Evolutionary conservation across 2,888 invertebrate species (phyloP), one percentile per base, ranked within the genome.

Genomic region (Agonopterix subpropinquella): DNA sequence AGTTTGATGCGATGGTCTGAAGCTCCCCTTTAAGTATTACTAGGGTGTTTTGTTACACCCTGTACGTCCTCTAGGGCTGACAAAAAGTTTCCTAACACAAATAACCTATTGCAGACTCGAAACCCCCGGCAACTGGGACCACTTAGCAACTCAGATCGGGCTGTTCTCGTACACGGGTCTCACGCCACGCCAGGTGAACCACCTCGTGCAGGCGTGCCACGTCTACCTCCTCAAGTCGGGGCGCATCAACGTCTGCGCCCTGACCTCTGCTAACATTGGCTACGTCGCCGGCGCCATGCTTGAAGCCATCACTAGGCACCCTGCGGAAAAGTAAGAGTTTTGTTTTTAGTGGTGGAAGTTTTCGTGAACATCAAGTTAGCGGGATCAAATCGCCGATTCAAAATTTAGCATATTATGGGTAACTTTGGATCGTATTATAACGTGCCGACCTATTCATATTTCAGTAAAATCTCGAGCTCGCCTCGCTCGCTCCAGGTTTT

Each of bases 141-240:
- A 99, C 81, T 96, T 99, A 59, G 95, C 95, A 8, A 90, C 93
- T 42, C 98, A 98, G 86, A 98, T 98, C 77, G 99, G 99, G 59
- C 97, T 99, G 95, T 99, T 99, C 89, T 98, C 98, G 1, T 99
- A 96, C 88, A 99, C 99, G 9, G 99, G 99, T 1, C 91, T 99
- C 2, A 94, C 91, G 89, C 94, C 89, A 56, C 84, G 84, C 8
- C 98, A 99, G 89, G 93, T 94, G 0, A 92, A 93, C 55, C 89
- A 93, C 63, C 90, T 99, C 63, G 90, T 94, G 83, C 90, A 93
- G 56, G 92, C 96, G 60, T 93, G 93, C 76, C 98, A 98, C 79
- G 92, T 99, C 56, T 99, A 98, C 85, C 89, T 99, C 85, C 90
- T 99, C 52, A 93, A 92, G 64, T 95, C 96, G 8, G 99, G 99